Evolutionary conservation across 2,113 vertebrate species (phyloP).

Genomic region (Labeo catla): DNA sequence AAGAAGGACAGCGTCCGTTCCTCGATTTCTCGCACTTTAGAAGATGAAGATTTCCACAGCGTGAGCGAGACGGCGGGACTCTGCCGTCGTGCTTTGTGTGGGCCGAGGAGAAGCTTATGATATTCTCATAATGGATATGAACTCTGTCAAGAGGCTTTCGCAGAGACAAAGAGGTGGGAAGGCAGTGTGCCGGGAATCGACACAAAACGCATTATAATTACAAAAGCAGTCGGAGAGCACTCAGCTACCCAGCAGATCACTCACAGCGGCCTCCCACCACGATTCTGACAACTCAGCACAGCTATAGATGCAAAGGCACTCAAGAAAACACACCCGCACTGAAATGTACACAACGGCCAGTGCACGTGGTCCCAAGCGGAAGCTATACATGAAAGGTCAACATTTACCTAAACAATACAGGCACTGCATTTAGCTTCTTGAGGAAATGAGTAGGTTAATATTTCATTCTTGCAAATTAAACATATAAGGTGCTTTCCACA

Average conservation of each 20-base stretch:
- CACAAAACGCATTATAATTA: slow-evolving; percentile 48
- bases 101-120: slow-evolving; percentile 14
- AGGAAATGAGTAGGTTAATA: not conserved
- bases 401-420: slow-evolving; percentile 10
- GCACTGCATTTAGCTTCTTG: not conserved
- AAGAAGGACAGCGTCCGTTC: not conserved
- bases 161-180: slow-evolving; percentile 26
- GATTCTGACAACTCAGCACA: slow-evolving; percentile 32
- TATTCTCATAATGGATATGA: slow-evolving; percentile 43
- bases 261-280: slow-evolving; percentile 4
- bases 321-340: not conserved
- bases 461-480: not conserved
- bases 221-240: slow-evolving; percentile 38
- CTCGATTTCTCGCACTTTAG: slow-evolving; percentile 13
- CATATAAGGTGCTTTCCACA: not conserved
- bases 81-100: slow-evolving; percentile 23
- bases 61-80: slow-evolving; percentile 2
- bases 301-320: slow-evolving; percentile 2
- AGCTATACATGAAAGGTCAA: slow-evolving; percentile 7
- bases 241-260: slow-evolving; percentile 3
- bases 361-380: slow-evolving; percentile 3
- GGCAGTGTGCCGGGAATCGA: slow-evolving; percentile 9
- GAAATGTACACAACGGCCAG: slow-evolving; percentile 10
- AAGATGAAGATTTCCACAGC: slow-evolving; percentile 44
- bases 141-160: slow-evolving; percentile 34